Conservation (phyloP, 92 coral and sea anemone genomes). For the Virgularia gustaviana region DNA sequence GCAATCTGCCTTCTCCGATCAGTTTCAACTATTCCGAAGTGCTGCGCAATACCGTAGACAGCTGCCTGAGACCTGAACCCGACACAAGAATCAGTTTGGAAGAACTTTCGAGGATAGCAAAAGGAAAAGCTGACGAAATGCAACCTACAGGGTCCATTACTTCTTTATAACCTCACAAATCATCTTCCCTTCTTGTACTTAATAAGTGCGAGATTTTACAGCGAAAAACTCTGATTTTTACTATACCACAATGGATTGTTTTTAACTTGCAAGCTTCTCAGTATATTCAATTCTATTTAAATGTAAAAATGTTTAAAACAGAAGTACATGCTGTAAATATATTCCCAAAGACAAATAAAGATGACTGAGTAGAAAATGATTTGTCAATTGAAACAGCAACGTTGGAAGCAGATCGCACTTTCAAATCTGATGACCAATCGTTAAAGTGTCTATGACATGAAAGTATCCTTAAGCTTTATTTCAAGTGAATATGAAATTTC, state of each 20-base stretch:
- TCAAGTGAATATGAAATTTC: too few relatives aligned
- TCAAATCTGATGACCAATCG: too few relatives aligned
- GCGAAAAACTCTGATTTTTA: too few relatives aligned
- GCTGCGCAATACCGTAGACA: constrained; percentile 25
- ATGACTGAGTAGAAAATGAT: too few relatives aligned
- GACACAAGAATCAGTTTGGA: constrained; percentile 58
- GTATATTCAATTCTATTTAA: background rate
- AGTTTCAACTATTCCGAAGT: constrained; percentile 13
- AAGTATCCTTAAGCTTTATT: too few relatives aligned
- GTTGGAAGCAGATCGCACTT: too few relatives aligned
- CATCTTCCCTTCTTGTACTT: background rate
- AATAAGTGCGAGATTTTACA: background rate
- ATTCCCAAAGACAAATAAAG: background rate
- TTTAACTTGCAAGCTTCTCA: background rate
- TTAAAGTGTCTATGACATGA: too few relatives aligned
- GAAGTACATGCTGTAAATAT: background rate
- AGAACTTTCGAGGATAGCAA: constrained; percentile 49
- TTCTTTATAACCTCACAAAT: background rate
- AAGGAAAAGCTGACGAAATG: constrained; percentile 23
- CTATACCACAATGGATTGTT: too few relatives aligned
- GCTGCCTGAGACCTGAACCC: constrained; percentile 27
- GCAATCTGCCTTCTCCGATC: constrained; percentile 55
- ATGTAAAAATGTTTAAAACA: background rate
- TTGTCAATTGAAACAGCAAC: too few relatives aligned
- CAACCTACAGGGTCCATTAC: constrained; percentile 4